These are phyloP conservation scores for Erpobdella octoculata DNA, from an alignment of 2,888 invertebrate genomes.

Conservation along the genomic window DNA sequence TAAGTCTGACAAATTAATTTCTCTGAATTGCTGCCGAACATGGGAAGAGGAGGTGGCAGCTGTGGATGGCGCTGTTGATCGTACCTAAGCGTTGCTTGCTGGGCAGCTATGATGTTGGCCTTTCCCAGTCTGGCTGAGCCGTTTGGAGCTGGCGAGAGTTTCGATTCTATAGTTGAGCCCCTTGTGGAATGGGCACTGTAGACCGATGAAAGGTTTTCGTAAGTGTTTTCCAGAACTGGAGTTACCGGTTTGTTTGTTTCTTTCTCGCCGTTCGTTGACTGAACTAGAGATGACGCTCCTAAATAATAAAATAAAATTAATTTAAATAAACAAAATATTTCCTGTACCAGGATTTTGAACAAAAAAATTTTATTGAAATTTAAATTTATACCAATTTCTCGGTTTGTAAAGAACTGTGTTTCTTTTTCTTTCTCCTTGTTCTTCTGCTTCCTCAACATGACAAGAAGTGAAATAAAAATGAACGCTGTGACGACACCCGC, in stretches of 20 bases:
- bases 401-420: conserved; percentile 16
- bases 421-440: conserved; percentile 17
- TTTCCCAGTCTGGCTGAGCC: background rate
- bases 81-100: background rate
- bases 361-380: background rate
- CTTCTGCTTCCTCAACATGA: conserved; percentile 17
- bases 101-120: background rate
- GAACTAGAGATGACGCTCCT: conserved; percentile 3
- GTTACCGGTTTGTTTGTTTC: background rate
- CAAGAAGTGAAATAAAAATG: conserved; percentile 14
- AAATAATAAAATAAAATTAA: background rate
- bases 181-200: conserved; percentile 16
- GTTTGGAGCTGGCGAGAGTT: background rate
- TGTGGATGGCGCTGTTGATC: conserved; percentile 5
- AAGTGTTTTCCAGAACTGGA: conserved; percentile 17
- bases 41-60: background rate
- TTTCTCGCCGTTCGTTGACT: background rate
- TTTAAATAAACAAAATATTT: background rate
- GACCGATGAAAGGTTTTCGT: conserved; percentile 21
- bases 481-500: conserved; percentile 5
- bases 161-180: background rate
- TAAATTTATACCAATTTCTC: conserved; percentile 12
- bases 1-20: conserved; percentile 13
- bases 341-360: background rate
- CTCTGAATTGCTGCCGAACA: background rate